Evolutionary conservation across 2,797 vertebrate species (phyloP).

Genomic region (Acrossocheilus fasciatus): DNA sequence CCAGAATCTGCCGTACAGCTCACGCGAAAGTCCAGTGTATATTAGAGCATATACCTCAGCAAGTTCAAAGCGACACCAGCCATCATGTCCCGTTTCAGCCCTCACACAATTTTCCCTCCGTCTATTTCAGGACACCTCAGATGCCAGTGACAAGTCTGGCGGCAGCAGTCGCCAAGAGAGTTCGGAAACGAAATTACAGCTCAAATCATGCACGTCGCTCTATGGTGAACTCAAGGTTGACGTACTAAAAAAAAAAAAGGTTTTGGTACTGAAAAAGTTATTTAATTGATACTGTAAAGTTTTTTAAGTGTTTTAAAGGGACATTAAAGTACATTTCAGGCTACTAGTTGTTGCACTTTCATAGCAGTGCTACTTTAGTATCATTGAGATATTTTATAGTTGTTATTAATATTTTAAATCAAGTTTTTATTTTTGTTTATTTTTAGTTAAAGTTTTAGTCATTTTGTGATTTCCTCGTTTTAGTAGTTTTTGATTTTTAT

Average conservation of each 20-base stretch:
- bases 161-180: conserved; percentile 21
- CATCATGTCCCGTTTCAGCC: neutral
- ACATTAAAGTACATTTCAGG: neutral
- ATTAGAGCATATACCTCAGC: conserved; percentile 15
- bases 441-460: no score
- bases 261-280: neutral
- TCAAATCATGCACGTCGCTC: neutral
- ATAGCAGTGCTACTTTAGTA: neutral
- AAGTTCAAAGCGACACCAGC: neutral
- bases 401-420: no score
- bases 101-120: neutral
- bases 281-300: neutral
- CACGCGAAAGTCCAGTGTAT: conserved; percentile 15
- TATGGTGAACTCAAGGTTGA: neutral
- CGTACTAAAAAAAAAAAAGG: neutral
- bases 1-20: neutral
- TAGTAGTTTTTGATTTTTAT: no score
- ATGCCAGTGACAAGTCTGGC: conserved; percentile 21
- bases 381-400: neutral
- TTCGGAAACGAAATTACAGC: conserved; percentile 23
- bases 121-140: conserved; percentile 33
- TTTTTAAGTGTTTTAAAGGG: neutral
- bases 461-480: no score
- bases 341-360: neutral
- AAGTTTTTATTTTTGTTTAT: no score